Evolutionary conservation across 2,113 vertebrate species (phyloP).

Genomic region (Scopus umbretta): DNA sequence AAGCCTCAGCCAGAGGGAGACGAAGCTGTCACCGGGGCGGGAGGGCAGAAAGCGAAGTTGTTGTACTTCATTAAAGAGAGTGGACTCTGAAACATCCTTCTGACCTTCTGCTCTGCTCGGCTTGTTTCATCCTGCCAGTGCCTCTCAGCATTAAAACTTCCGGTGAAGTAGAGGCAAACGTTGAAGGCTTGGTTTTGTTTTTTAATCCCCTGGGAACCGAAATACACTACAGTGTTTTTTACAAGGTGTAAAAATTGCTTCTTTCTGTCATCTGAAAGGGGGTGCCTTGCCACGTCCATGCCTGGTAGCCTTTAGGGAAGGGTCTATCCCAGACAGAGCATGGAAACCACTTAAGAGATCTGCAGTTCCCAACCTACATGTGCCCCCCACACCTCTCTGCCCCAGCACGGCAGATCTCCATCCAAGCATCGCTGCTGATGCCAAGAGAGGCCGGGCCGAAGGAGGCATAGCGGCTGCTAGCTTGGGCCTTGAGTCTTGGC

Average conservation of each 20-base stretch:
- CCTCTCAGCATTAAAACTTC: background rate
- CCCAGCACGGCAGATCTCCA: background rate
- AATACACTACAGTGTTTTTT: background rate
- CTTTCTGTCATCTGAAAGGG: background rate
- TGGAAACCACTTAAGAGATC: background rate
- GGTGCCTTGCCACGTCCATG: background rate
- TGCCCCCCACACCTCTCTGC: accelerated
- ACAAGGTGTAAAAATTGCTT: background rate
- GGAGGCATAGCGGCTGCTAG: background rate
- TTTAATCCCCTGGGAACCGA: background rate
- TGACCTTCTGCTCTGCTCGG: background rate
- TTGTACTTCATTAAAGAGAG: background rate
- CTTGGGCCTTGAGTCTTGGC: background rate
- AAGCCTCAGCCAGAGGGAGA: background rate
- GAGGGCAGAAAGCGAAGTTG: background rate
- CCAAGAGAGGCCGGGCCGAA: background rate
- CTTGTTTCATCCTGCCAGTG: background rate
- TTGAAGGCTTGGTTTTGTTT: background rate
- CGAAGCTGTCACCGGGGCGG: background rate
- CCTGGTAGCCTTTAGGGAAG: background rate
- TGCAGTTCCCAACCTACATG: background rate
- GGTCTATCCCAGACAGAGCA: background rate
- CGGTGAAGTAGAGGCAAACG: background rate
- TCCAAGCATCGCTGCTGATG: accelerated
- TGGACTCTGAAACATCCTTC: background rate